phyloP scores from a whole-genome alignment of 2,797 vertebrate genomes.

The Halcyon chelicuti region DNA sequence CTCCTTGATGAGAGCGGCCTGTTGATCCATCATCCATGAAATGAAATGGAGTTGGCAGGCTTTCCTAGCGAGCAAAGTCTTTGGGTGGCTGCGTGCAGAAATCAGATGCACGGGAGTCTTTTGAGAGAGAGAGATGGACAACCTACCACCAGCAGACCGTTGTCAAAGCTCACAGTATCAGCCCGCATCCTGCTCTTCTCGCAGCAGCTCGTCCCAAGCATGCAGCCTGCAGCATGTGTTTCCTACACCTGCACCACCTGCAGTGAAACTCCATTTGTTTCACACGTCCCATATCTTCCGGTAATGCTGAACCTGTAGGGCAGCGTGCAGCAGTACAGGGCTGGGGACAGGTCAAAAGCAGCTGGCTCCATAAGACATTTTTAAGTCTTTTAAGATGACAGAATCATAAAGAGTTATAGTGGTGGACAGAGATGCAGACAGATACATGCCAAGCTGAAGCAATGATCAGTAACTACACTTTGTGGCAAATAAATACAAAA shows the following conservation, averaged over 20 bases:
- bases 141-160: neutral
- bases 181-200: neutral
- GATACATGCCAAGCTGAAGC: neutral
- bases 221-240: accelerated
- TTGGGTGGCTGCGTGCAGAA: neutral
- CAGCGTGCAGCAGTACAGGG: accelerated
- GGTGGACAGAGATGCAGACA: neutral
- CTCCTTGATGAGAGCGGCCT: neutral
- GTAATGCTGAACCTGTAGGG: accelerated
- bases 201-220: neutral
- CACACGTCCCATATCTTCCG: neutral
- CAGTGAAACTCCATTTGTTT: accelerated
- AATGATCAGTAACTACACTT: neutral
- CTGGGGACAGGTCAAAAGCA: neutral
- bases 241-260: neutral
- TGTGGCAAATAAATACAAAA: neutral
- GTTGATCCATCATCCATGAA: neutral
- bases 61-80: neutral
- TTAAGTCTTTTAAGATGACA: neutral
- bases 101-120: neutral
- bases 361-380: neutral
- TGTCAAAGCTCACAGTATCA: neutral
- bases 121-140: neutral
- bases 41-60: neutral
- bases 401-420: neutral